Percentiles rank a stretch among this genome's conserved stretches.
phyloP scores from a whole-genome alignment of 92 coral and sea anemone species.

The Zoanthus solanderi region DNA sequence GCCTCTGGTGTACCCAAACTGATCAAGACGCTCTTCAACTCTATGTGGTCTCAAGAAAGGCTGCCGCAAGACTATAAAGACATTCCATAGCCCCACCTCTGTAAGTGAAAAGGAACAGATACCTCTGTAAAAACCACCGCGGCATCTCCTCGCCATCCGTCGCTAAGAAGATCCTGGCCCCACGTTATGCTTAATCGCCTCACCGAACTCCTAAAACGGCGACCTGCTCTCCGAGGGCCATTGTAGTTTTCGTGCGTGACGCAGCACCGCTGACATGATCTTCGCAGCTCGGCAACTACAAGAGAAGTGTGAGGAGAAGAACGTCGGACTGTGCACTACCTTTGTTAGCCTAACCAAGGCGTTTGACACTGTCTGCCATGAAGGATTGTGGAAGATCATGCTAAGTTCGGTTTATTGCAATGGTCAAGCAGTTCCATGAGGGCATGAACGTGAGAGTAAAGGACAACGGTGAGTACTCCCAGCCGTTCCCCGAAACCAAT shows the following conservation, averaged over 20 bases:
- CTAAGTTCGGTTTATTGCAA: slow-evolving; percentile 18
- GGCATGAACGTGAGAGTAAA: slow-evolving; percentile 37
- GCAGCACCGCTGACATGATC: slow-evolving; percentile 13
- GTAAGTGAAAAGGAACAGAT: slow-evolving; percentile 48
- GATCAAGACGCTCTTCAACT: neutral
- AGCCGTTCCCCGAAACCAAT: slow-evolving; percentile 27
- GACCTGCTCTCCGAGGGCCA: slow-evolving; percentile 16
- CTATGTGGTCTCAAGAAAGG: slow-evolving; percentile 9
- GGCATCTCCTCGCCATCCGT: slow-evolving; percentile 28
- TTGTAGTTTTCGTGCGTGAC: neutral
- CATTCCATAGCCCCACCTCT: slow-evolving; percentile 5
- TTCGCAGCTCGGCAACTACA: slow-evolving; percentile 35
- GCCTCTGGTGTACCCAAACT: slow-evolving; percentile 13
- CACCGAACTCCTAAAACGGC: neutral
- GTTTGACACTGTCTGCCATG: slow-evolving; percentile 14
- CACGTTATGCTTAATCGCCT: slow-evolving; percentile 50
- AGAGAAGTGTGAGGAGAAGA: neutral
- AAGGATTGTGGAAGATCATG: slow-evolving; percentile 16
- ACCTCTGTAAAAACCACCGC: slow-evolving; percentile 50
- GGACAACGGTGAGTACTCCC: slow-evolving; percentile 17
- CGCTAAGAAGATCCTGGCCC: slow-evolving; percentile 55
- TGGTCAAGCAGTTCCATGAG: slow-evolving; percentile 10
- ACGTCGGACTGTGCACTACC: neutral
- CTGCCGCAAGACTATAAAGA: neutral
- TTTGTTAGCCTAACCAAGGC: slow-evolving; percentile 2